Evolutionary conservation across 2,113 vertebrate genomes (phyloP).

Genomic region (Carlito syrichta): DNA sequence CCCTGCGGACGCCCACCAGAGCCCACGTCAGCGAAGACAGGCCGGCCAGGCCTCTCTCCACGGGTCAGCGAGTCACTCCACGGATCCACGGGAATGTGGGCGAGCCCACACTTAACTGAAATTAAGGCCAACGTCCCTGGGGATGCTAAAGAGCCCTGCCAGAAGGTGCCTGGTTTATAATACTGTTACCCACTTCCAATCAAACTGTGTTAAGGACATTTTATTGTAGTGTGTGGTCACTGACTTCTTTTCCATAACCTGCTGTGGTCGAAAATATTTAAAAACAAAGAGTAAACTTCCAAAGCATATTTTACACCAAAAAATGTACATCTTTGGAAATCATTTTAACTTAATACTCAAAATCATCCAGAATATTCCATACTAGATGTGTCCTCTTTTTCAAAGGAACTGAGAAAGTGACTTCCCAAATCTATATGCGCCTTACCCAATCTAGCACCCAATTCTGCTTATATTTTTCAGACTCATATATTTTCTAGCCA

Average conservation of each 20-base stretch:
- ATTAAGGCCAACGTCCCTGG: background rate
- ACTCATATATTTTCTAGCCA: background rate
- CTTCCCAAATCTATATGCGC: background rate
- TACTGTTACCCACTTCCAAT: background rate
- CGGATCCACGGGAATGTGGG: background rate
- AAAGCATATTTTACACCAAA: slow-evolving; percentile 33
- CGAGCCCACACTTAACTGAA: background rate
- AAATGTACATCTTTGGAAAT: background rate
- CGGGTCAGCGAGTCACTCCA: background rate
- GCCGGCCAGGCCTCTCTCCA: background rate
- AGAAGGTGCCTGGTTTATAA: background rate
- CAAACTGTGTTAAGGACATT: background rate
- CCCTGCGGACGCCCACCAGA: background rate
- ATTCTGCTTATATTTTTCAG: slow-evolving; percentile 6
- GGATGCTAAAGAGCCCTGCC: background rate
- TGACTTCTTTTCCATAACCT: background rate
- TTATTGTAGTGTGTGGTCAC: background rate
- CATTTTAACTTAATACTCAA: background rate
- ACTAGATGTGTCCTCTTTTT: background rate
- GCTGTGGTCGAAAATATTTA: background rate
- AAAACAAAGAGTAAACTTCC: background rate
- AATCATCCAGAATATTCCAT: slow-evolving; percentile 15
- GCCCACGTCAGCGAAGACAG: background rate
- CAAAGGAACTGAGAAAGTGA: slow-evolving; percentile 15
- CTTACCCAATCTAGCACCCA: slow-evolving; percentile 18